Conservation (phyloP, 2,888 invertebrate genomes). For the Lasioglossum leucozonium region DNA sequence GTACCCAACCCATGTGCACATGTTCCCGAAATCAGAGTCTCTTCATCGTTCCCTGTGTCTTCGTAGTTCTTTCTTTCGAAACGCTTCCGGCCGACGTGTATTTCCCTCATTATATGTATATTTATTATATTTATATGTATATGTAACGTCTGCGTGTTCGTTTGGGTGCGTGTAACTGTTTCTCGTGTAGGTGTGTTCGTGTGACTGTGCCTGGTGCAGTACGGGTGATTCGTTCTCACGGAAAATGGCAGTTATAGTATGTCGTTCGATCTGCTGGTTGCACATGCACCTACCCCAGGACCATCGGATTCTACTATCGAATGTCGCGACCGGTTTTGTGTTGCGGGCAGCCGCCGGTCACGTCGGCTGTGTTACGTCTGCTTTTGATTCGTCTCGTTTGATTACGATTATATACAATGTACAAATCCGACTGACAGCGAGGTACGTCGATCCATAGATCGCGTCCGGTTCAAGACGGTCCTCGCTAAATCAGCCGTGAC, state of each 20-base stretch:
- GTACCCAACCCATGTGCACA: background rate
- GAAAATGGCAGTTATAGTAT: constrained; percentile 68
- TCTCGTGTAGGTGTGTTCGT: constrained; percentile 11
- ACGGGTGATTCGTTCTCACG: constrained; percentile 40
- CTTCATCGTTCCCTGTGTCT: constrained; percentile 10
- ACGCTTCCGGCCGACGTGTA: constrained; percentile 23
- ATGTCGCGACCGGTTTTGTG: constrained; percentile 51
- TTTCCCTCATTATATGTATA: constrained; percentile 17
- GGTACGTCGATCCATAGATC: constrained; percentile 4
- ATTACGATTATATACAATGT: constrained; percentile 77
- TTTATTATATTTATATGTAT: constrained; percentile 9
- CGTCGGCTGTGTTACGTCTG: constrained; percentile 61
- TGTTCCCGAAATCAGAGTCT: background rate
- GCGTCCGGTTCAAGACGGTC: background rate
- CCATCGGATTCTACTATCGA: constrained; percentile 74
- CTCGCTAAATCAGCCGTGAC: constrained; percentile 17
- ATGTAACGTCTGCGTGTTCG: constrained; percentile 1
- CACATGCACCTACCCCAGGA: constrained; percentile 83
- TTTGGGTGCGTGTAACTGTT: background rate
- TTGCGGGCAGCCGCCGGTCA: no score
- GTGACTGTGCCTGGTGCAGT: constrained; percentile 15
- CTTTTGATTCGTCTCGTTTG: constrained; percentile 74
- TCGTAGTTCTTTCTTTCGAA: background rate
- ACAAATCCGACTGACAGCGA: constrained; percentile 67
- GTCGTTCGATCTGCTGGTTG: constrained; percentile 72